Conservation (phyloP, 1,140 invertebrate genomes). For the Nilaparvata lugens region DNA sequence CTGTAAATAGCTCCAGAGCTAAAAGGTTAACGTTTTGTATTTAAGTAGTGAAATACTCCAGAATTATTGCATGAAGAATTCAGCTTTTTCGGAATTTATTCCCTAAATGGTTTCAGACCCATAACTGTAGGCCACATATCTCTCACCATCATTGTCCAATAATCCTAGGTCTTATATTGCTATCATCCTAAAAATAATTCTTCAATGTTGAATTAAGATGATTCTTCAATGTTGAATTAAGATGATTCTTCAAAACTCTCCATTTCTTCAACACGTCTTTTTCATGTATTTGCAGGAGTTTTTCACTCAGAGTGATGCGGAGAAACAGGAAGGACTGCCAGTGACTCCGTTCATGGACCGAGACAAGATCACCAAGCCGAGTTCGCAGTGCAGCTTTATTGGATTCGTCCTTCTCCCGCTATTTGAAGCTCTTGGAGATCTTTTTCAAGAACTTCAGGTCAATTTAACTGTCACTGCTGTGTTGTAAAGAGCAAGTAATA, state of each 20-base stretch:
- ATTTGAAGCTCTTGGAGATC: constrained; percentile 63
- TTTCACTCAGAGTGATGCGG: constrained; percentile 73
- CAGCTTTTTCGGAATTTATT: too few relatives aligned
- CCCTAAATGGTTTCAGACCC: too few relatives aligned
- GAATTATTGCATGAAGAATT: too few relatives aligned
- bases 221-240: background rate
- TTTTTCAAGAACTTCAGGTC: constrained; percentile 60
- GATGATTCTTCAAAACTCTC: background rate
- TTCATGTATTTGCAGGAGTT: constrained; percentile 47
- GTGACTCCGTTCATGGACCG: constrained; percentile 85
- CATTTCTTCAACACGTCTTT: background rate
- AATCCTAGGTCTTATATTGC: too few relatives aligned
- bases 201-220: background rate
- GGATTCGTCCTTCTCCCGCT: constrained; percentile 72
- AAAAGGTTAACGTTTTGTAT: too few relatives aligned
- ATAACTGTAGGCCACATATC: too few relatives aligned
- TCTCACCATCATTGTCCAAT: too few relatives aligned
- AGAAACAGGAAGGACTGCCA: constrained; percentile 74
- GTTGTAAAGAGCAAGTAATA: too few relatives aligned
- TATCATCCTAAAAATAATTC: too few relatives aligned
- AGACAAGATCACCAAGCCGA: constrained; percentile 80
- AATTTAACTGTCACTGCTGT: constrained; percentile 11
- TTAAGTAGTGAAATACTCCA: too few relatives aligned
- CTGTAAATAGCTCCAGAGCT: too few relatives aligned
- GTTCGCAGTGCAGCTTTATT: constrained; percentile 79